Percentiles rank a stretch among this genome's conserved stretches.
Conservation (phyloP, 2,113 vertebrate species). For the Xenus cinereus region DNA sequence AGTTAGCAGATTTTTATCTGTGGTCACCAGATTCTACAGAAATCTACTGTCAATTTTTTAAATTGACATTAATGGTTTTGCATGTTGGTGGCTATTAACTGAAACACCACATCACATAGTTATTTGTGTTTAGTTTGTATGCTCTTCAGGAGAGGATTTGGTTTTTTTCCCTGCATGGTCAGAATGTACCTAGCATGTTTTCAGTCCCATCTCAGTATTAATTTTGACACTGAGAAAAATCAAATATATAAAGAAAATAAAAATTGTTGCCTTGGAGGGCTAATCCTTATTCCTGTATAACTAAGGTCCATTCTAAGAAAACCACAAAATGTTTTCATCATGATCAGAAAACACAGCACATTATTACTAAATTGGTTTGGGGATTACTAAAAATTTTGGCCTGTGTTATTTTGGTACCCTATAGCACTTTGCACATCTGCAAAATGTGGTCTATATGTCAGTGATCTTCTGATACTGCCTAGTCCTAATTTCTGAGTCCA, state of each 20-base stretch:
- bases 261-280: not conserved
- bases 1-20: not conserved
- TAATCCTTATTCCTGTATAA: not conserved
- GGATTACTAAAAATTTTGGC: not conserved
- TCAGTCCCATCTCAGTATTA: not conserved
- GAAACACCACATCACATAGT: not conserved
- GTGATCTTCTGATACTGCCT: not conserved
- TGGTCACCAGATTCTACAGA: not conserved
- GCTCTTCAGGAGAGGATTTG: not conserved
- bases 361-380: not conserved
- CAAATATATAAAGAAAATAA: not conserved
- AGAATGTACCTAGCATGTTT: not conserved
- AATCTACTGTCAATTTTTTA: not conserved
- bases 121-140: not conserved
- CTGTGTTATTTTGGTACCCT: not conserved
- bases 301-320: not conserved
- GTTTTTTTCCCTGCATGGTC: rapidly evolving
- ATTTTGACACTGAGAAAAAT: not conserved
- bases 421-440: not conserved
- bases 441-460: not conserved
- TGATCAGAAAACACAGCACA: not conserved
- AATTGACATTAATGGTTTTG: not conserved
- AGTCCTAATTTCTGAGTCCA: not conserved
- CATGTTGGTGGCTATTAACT: not conserved
- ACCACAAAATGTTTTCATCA: not conserved